Base-by-base conservation (phyloP, 1,140 invertebrate species). In the Pentalonia nigronervosa region DNA sequence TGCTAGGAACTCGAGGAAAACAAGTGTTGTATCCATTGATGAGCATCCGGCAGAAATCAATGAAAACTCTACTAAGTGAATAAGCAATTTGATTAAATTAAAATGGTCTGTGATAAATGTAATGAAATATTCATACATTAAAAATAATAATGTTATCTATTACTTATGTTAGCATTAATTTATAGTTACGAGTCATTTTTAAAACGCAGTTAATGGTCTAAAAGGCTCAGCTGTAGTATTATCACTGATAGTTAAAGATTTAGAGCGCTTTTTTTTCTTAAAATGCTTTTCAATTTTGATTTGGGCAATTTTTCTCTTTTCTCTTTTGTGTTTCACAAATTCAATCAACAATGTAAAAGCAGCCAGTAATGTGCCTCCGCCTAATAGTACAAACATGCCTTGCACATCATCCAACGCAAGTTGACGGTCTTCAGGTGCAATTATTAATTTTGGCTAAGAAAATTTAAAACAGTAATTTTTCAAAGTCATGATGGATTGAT, bases 331-430 rank as follows among this genome's bases (percentile, higher is more conserved):
- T 4, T 36, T 30, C 1, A 90, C n/a, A 90, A 60, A 94, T 94
- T 95, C 95, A 41, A 93, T 34, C 17, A 94, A 60, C 14, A 95
- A 90, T 88, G 94, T 94, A 20, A 94, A 76, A 30, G 93, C 95
- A 8, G 96, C 97, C 25, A 97, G 94, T 0, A 97, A 94, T 95
- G 96, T 97, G 0, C 97, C 97, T 76, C 96, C 96, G 4, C 96
- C 97, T 90, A 98, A 95, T 4, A 98, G 95, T 17, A 97, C 95
- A 94, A 97, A 98, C 97, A 97, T 97, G 14, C 97, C 97, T 95
- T 97, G 97, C 6, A 97, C 97, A 94, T 97, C 97, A 94, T 97
- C 97, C 67, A 97, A 95, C 0, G 96, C 97, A 45, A 98, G 94
- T 86, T 97, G 96, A 91, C 97, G 96, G 94, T 98, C 97, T 95